Evolutionary conservation across 2,888 invertebrate species (phyloP).

Genomic region (Camponotus fellah): DNA sequence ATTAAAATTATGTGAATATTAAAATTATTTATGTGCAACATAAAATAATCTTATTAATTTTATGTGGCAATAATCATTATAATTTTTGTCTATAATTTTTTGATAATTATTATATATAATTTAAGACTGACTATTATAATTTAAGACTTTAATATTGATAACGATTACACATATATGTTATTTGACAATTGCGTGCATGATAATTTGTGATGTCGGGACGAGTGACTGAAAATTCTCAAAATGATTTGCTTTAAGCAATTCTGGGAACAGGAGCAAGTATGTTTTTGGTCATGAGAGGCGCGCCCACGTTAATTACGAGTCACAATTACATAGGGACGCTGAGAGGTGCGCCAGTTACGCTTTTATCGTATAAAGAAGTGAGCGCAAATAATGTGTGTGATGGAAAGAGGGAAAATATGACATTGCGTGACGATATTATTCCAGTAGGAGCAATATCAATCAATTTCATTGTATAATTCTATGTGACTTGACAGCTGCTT

Average conservation of each 20-base stretch:
- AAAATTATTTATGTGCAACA: background rate
- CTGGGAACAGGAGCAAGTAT: constrained; percentile 29
- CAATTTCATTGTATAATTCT: constrained; percentile 33
- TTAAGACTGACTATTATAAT: background rate
- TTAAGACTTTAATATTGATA: background rate
- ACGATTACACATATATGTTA: background rate
- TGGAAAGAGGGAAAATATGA: constrained; percentile 5
- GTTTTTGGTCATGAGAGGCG: constrained; percentile 56
- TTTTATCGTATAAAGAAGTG: constrained; percentile 52
- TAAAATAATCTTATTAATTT: background rate
- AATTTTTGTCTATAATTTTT: background rate
- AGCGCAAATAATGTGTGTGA: constrained; percentile 39
- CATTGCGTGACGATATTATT: constrained; percentile 45
- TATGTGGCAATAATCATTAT: background rate
- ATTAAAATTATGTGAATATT: background rate
- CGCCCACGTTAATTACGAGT: constrained; percentile 76
- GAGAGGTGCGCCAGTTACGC: constrained; percentile 66
- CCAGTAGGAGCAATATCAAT: constrained; percentile 24
- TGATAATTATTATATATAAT: background rate
- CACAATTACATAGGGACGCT: constrained; percentile 72
- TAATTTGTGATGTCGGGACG: background rate
- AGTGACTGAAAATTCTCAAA: background rate
- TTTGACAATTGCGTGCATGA: background rate
- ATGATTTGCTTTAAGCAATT: constrained; percentile 31
- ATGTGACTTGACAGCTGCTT: background rate